Percentiles rank a stretch among this genome's conserved stretches.
phyloP scores from a whole-genome alignment of 2,888 invertebrate species.

The Acanthoscelides obtectus region DNA sequence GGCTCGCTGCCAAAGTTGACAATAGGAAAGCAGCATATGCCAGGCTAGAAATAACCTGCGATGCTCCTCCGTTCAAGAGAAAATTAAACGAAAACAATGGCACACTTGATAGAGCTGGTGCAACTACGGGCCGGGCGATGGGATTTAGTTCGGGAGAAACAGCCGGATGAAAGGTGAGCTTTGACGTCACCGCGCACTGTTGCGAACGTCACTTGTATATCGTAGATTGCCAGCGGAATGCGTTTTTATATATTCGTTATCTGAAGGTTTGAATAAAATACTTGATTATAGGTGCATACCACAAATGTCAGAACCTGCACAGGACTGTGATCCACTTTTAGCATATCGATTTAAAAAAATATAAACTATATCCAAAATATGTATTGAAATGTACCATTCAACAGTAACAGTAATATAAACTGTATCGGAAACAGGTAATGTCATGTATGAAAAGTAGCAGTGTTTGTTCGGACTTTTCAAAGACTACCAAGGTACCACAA shows the following conservation, averaged over 20 bases:
- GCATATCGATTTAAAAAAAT: too few species aligned
- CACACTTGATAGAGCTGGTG: slow-evolving; percentile 8
- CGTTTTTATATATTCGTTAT: background rate
- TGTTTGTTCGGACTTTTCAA: too few species aligned
- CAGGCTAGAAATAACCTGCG: slow-evolving; percentile 33
- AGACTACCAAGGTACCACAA: too few species aligned
- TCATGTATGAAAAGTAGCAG: too few species aligned
- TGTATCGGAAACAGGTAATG: too few species aligned
- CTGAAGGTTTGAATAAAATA: background rate
- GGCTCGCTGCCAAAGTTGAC: slow-evolving; percentile 46
- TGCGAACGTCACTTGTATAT: background rate
- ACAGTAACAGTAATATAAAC: too few species aligned
- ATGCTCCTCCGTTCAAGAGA: slow-evolving; percentile 2
- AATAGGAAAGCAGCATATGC: slow-evolving; percentile 44
- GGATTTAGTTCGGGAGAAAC: background rate
- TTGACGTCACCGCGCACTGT: background rate
- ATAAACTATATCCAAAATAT: too few species aligned
- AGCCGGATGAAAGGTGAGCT: background rate
- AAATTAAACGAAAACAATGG: slow-evolving; percentile 34
- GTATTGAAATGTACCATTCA: too few species aligned
- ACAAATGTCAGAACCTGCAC: too few species aligned
- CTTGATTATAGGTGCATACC: too few species aligned
- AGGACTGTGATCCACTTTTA: too few species aligned
- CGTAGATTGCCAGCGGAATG: background rate
- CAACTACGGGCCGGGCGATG: background rate